A percentile compares a stretch with the other conserved stretches of the same genome.
Conservation (phyloP, 92 coral and sea anemone species). For the Porites divaricata region DNA sequence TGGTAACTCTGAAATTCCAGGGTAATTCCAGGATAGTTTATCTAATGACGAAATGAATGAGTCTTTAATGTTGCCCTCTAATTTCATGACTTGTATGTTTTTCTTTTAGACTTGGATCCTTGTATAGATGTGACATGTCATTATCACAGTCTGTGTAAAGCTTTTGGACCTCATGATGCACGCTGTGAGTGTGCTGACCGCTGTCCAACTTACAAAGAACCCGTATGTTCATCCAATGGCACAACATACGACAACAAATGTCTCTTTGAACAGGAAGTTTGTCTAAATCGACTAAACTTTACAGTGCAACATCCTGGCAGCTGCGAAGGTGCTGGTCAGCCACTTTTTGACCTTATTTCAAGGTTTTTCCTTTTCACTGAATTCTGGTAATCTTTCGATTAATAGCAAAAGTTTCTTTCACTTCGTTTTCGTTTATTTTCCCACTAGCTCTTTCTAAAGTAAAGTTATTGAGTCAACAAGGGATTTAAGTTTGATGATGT, state of each 20-base stretch:
- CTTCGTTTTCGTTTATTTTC: background rate
- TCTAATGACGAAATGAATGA: too few relatives aligned
- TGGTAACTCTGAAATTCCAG: too few relatives aligned
- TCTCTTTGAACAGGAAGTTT: conserved; percentile 54
- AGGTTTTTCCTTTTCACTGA: too few relatives aligned
- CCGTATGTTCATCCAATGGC: conserved; percentile 74
- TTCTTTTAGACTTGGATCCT: conserved; percentile 59
- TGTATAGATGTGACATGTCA: background rate
- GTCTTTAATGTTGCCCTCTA: too few relatives aligned
- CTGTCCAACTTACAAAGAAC: conserved; percentile 69
- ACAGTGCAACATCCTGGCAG: conserved; percentile 72
- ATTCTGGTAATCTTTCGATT: background rate
- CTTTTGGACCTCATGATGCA: conserved; percentile 61
- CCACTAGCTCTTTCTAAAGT: too few relatives aligned
- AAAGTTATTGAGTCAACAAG: too few relatives aligned
- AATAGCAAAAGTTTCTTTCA: background rate
- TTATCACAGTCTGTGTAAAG: conserved; percentile 58
- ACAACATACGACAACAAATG: conserved; percentile 62
- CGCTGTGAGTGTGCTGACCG: conserved; percentile 8
- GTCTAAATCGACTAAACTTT: conserved; percentile 41
- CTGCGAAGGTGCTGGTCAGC: conserved; percentile 73
- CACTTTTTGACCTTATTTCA: background rate
- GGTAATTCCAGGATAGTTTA: too few relatives aligned
- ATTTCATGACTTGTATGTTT: too few relatives aligned
- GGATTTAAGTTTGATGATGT: too few relatives aligned